phyloP scores from a whole-genome alignment of 1,140 invertebrate genomes.

The Pristionchus pacificus region DNA sequence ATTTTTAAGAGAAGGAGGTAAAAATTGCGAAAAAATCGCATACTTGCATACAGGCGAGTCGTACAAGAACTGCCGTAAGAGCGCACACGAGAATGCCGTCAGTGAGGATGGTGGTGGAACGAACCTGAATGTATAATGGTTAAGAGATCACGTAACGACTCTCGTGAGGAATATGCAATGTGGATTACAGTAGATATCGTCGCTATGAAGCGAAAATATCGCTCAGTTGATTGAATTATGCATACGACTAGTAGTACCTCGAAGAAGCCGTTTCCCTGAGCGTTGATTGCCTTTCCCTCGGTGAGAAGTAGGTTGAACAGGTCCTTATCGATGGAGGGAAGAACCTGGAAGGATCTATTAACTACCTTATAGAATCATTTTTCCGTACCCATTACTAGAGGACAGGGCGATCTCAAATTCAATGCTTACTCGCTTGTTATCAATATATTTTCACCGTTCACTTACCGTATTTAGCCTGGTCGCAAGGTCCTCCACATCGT shows the following conservation, averaged over 20 bases:
- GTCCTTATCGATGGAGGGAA: conserved; percentile 23
- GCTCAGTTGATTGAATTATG: no score
- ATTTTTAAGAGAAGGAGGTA: background rate
- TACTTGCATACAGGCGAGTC: conserved; percentile 19
- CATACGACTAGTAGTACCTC: no score
- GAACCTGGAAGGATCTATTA: conserved; percentile 13
- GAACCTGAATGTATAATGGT: background rate
- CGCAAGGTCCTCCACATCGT: conserved; percentile 17
- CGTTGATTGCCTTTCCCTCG: conserved; percentile 18
- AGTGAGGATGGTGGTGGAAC: background rate
- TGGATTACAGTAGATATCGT: no score
- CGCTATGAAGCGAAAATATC: no score
- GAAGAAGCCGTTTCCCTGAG: conserved; percentile 22
- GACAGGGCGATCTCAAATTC: background rate
- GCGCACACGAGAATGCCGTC: conserved; percentile 24
- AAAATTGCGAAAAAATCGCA: background rate
- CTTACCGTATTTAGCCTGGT: conserved; percentile 21
- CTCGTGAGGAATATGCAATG: no score
- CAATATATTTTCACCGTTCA: conserved; percentile 4
- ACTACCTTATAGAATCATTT: no score
- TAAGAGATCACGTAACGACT: no score
- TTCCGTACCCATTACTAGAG: background rate
- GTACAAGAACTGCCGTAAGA: conserved; percentile 23
- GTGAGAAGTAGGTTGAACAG: conserved; percentile 16
- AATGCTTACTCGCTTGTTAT: conserved; percentile 5